Conservation (phyloP, 2,888 invertebrate genomes). For the Apamea epomidion region DNA sequence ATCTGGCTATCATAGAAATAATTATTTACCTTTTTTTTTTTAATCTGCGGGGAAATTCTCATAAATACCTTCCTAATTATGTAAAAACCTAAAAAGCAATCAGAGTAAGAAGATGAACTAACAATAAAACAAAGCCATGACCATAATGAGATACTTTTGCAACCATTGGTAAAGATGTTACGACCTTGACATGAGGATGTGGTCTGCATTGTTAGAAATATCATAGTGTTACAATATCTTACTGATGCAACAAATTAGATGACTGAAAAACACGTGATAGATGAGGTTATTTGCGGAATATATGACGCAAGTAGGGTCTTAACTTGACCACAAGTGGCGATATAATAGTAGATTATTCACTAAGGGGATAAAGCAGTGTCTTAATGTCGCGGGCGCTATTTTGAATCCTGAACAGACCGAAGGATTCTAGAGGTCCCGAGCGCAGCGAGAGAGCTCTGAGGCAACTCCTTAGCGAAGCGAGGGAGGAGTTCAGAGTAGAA, state of each 20-base stretch:
- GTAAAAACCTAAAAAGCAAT: background rate
- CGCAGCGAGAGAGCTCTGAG: too few relatives aligned
- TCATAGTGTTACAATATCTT: slow-evolving; percentile 26
- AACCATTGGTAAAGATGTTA: slow-evolving; percentile 18
- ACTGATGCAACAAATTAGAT: slow-evolving; percentile 24
- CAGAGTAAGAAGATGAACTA: background rate
- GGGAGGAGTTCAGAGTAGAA: background rate
- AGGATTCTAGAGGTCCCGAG: background rate
- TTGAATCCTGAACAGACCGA: too few relatives aligned
- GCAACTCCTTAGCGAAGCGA: background rate
- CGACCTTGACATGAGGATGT: slow-evolving; percentile 45
- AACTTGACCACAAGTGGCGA: background rate
- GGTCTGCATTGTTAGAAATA: slow-evolving; percentile 10
- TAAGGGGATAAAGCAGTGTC: too few relatives aligned
- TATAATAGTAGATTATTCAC: too few relatives aligned
- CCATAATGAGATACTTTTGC: slow-evolving; percentile 16
- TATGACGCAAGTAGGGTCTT: background rate
- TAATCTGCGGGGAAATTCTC: background rate
- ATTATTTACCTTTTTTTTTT: background rate
- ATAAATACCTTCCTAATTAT: background rate
- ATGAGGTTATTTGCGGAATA: background rate
- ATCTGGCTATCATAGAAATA: background rate
- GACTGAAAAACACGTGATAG: background rate
- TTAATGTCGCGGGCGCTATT: too few relatives aligned
- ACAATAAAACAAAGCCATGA: background rate